Base-by-base conservation (phyloP, 2,888 invertebrate genomes). In the Caradrina clavipalpis region DNA sequence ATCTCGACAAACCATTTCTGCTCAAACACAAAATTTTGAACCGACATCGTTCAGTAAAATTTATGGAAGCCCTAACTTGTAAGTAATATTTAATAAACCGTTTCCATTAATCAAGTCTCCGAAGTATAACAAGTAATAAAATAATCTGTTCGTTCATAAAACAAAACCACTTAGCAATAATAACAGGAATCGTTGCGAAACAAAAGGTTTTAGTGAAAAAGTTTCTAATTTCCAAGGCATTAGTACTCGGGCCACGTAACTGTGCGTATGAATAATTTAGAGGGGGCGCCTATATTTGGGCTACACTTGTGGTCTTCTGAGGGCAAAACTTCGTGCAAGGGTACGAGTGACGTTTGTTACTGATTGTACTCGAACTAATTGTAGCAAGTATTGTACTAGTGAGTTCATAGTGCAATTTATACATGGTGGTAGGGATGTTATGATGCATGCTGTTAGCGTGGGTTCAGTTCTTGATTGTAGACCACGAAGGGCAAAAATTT, bases 181-280 rank as follows among this genome's bases (percentile, higher is more conserved):
- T 80, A 76, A 53, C 26, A 35, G 50, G 56, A 72, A 79, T 71
- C 65, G 59, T 59, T 59, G 65, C 54, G 62, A 69, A 84, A 78
- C 80, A 79, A 82, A 83, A 86, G 69, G 78, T 72, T 73, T 75
- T 81, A 83, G 85, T 78, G 74, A 78, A 80, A 80, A 84, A 83
- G 75, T 84, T 83, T 80, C 75, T 76, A 81, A 80, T 80, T 80
- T 80, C 58, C 53, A 61, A 66, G 54, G 70, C 63, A 78, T 82
- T 72, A 74, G 80, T 69, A 86, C 77, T 66, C 85, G 54, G 22
- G 62, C 78, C 87, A 87, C 87, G 87, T 85, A 82, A 68, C 82
- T 56, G 75, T 80, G 76, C 74, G 76, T 85, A 87, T 87, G 86
- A 87, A 87, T 87, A 83, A 87, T 86, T 87, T 85, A 85, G 77